Base-by-base conservation (phyloP, 2,797 vertebrate species). In the Threskiornis aethiopicus region DNA sequence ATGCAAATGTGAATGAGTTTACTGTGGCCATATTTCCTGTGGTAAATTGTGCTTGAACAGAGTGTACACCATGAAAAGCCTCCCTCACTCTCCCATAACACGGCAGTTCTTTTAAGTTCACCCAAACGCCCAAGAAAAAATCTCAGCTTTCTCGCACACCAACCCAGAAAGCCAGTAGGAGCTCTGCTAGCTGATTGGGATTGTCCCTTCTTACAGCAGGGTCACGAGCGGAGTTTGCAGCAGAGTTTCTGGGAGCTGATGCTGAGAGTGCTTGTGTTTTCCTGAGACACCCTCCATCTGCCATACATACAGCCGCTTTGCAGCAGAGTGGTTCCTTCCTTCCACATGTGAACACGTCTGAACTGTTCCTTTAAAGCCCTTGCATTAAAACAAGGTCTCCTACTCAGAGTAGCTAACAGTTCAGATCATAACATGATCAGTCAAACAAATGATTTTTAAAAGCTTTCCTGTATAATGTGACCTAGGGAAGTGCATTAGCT, bases 401-500 rank as follows among this genome's bases (percentile, higher is more conserved):
- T 72, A 51, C 41, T 70, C 55, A 31, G 35, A 64, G 46, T 37
- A 77, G 61, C 58, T 79, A 86, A 47, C 49, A 75, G 75, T 79
- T 84, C 49, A 84, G 21, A 64, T 85, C 52, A 67, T 91, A 88
- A 82, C 71, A 75, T 52, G 44, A 91, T 77, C 71, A 90, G 83
- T 93, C 77, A 92, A 93, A 96, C 44, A 96, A 95, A 96, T 79
- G 19, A 80, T 90, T 93, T 96, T 93, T 57, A 90, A 96, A 92
- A 95, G 85, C 80, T 96, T 76, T 87, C 35, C 35, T 85, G n/a
- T 70, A 77, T 87, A 85, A 94, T 72, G 61, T 91, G 83, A 93
- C 54, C 70, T 75, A 87, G 41, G 67, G 35, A 96, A 90, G 65
- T 93, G 44, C 85, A 96, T 96, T 95, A 94, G 77, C 59, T 10